Evolutionary conservation across 2,888 invertebrate genomes (phyloP).

Genomic region (Morpho helenor): DNA sequence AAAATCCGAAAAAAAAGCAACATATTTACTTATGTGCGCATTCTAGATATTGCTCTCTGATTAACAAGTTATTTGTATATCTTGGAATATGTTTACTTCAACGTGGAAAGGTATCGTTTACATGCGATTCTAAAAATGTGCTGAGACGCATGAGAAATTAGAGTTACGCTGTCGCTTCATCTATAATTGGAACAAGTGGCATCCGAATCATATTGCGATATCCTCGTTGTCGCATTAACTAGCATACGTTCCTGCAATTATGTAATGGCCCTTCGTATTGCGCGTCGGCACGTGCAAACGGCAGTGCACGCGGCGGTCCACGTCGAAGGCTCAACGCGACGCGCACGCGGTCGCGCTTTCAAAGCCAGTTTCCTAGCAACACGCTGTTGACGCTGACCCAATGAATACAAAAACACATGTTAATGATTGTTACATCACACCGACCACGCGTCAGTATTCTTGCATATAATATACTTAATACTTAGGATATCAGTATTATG

Average conservation of each 20-base stretch:
- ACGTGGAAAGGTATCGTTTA: constrained; percentile 63
- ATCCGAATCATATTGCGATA: constrained; percentile 46
- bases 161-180: constrained; percentile 66
- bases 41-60: constrained; percentile 47
- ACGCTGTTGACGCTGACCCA: constrained; percentile 75
- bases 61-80: constrained; percentile 30
- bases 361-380: constrained; percentile 75
- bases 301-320: constrained; percentile 66
- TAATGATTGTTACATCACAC: constrained; percentile 69
- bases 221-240: constrained; percentile 43
- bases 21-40: constrained; percentile 54
- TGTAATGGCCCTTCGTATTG: constrained; percentile 62
- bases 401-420: constrained; percentile 74
- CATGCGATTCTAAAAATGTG: constrained; percentile 75
- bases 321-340: constrained; percentile 55
- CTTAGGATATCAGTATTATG: constrained; percentile 31
- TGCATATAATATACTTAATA: constrained; percentile 30
- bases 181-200: constrained; percentile 74
- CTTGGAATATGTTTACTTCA: constrained; percentile 32
- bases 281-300: constrained; percentile 57
- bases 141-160: constrained; percentile 60
- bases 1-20: constrained; percentile 33
- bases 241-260: constrained; percentile 53
- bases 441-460: constrained; percentile 43
- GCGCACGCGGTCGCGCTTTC: constrained; percentile 44